A percentile compares a stretch with the other conserved stretches of the same genome.
Evolutionary conservation across 2,797 vertebrate species (phyloP).

Genomic region (Mormyrops attenuatus): DNA sequence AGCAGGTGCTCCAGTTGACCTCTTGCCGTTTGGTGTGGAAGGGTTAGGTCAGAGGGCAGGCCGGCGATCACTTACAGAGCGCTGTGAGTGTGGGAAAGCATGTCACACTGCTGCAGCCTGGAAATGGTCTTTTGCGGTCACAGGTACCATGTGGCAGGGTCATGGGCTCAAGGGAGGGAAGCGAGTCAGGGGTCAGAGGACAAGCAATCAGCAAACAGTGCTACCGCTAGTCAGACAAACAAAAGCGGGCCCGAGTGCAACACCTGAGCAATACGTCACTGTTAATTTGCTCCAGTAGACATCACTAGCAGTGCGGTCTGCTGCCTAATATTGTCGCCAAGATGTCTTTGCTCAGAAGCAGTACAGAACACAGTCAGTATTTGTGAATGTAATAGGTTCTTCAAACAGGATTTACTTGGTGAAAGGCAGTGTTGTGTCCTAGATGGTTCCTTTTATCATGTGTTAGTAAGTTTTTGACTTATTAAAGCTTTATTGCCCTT

Average conservation of each 20-base stretch:
- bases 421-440: neutral
- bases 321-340: neutral
- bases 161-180: constrained; percentile 26
- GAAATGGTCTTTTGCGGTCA: constrained; percentile 54
- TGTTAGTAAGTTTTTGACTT: neutral
- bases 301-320: neutral
- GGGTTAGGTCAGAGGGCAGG: neutral
- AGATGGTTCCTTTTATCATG: neutral
- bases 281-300: neutral
- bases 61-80: neutral
- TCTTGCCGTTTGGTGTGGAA: neutral
- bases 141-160: constrained; percentile 51
- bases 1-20: neutral
- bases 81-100: neutral
- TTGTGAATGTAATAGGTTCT: neutral
- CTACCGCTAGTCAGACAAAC: constrained; percentile 44
- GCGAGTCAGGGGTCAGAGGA: constrained; percentile 37
- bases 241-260: constrained; percentile 25
- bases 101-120: neutral
- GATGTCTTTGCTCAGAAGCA: neutral
- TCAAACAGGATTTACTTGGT: neutral
- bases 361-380: neutral
- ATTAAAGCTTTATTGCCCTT: neutral
- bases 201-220: constrained; percentile 51
- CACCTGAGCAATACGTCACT: neutral